A percentile compares a stretch with the other conserved stretches of the same genome.
These are phyloP conservation scores for Euwallacea similis DNA, from an alignment of 1,140 invertebrate genomes.

Conservation along the genomic window DNA sequence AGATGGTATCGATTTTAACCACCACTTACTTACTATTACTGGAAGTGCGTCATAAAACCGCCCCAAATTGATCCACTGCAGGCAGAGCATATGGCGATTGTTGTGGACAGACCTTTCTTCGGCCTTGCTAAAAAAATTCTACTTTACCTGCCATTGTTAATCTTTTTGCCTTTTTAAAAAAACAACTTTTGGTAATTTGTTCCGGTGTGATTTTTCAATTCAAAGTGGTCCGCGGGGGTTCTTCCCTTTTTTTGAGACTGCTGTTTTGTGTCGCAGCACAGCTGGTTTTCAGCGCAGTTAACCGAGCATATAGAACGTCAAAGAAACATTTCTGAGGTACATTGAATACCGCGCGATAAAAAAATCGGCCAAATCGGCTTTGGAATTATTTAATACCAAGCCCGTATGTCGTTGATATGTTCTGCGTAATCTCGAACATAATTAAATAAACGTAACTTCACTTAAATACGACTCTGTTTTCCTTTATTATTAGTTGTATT, in stretches of 20 bases:
- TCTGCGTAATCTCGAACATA: no score
- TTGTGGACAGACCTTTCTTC: constrained; percentile 4
- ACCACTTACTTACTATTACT: neutral
- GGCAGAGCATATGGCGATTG: neutral
- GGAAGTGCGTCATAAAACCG: neutral
- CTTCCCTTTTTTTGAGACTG: constrained; percentile 12
- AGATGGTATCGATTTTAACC: neutral
- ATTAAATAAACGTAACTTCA: no score
- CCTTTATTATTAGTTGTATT: no score
- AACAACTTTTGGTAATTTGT: constrained; percentile 13
- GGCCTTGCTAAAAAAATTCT: constrained; percentile 3
- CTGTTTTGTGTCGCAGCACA: neutral
- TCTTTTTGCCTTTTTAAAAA: neutral
- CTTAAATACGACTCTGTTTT: no score
- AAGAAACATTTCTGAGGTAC: no score
- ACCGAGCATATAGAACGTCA: no score
- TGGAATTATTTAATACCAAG: no score
- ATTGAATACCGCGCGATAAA: no score
- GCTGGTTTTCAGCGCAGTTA: neutral
- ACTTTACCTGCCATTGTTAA: neutral
- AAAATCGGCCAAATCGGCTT: no score
- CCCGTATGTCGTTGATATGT: no score
- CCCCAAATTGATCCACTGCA: neutral
- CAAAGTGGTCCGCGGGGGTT: constrained; percentile 9
- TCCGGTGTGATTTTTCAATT: constrained; percentile 6